Evolutionary conservation across 2,113 vertebrate species (phyloP), one percentile per base, ranked within the genome.

Genomic region (Sakesphorus luctuosus): DNA sequence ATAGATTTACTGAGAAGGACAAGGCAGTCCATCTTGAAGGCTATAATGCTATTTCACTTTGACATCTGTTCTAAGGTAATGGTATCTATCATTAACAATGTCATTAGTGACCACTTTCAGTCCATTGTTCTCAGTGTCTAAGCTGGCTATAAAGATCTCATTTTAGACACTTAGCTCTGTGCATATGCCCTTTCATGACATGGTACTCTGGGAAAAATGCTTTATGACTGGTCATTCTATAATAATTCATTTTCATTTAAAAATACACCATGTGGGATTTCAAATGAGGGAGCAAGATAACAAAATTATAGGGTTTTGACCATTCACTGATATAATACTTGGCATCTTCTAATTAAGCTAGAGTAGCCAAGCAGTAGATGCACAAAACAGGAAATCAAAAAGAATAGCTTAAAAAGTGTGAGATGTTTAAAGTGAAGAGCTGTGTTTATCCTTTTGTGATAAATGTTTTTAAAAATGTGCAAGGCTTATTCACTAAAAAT

Each of bases 71-170:
- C 91, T 62, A 90, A 97, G 92, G 97, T 96, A 97, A 97, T 97
- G 91, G 95, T 94, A 97, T 97, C 95, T 93, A 97, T 97, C 97
- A 98, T 97, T 97, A 97, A 95, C 95, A 95, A 97, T 94, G 93
- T 97, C 97, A 96, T 98, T 97, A 97, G 95, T 74, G 96, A 91
- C 97, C 95, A 97, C 96, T 98, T 96, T 91, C 85, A 84, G 96
- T 92, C 76, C 90, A 96, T 89, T 92, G 93, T 89, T 94, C 95
- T 95, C 90, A 69, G 93, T 91, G 95, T 81, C 94, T 89, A 82
- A 96, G 91, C 87, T 81, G 79, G 89, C 93, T 94, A 76, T 96
- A 93, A 90, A 94, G 95, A 95, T 94, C 93, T 92, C 75, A 73
- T 93, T 95, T 97, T 90, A 96, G 93, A 97, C 96, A 97, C 93